Evolutionary conservation across 2,888 invertebrate genomes (phyloP).

Genomic region (Xestia sexstrigata): DNA sequence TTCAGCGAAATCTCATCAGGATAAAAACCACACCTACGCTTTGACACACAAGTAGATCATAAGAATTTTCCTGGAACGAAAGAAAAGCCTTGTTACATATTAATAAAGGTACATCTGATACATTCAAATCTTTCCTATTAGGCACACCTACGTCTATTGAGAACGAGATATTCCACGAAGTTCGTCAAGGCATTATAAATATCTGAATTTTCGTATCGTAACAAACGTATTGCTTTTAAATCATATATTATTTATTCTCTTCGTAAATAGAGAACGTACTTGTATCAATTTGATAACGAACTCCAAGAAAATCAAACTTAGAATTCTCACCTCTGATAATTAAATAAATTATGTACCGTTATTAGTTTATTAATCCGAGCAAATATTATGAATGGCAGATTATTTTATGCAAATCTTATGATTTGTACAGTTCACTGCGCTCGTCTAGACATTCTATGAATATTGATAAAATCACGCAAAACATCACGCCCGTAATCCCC

Average conservation of each 20-base stretch:
- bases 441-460: conserved; percentile 39
- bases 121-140: conserved; percentile 12
- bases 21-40: background rate
- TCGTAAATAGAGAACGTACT: background rate
- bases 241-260: conserved; percentile 9
- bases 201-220: conserved; percentile 16
- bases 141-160: background rate
- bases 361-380: background rate
- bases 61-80: background rate
- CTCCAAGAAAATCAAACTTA: background rate
- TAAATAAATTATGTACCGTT: background rate
- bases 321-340: background rate
- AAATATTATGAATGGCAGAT: conserved; percentile 16
- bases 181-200: background rate
- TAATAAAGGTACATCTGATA: background rate
- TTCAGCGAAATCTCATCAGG: background rate
- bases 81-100: background rate
- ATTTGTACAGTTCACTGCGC: conserved; percentile 7
- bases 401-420: conserved; percentile 31
- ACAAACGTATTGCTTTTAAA: conserved; percentile 9
- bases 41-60: background rate
- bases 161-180: background rate
- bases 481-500: background rate
- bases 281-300: conserved; percentile 28
- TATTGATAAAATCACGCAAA: conserved; percentile 59